phyloP scores from a whole-genome alignment of 2,888 invertebrate species.

The Clusia tigrina region DNA sequence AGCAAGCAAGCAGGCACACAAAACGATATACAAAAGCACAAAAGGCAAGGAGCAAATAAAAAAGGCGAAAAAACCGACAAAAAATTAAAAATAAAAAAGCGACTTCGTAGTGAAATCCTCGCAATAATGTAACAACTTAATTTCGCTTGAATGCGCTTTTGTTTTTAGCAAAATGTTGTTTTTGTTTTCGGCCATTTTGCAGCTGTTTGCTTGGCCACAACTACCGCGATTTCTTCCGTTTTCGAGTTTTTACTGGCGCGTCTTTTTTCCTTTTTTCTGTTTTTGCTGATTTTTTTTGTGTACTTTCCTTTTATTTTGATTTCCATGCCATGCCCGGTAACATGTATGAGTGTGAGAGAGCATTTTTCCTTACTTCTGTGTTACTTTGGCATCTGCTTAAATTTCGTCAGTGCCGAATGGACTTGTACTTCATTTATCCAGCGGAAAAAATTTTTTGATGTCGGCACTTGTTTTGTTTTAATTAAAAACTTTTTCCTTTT shows the following conservation, averaged over 20 bases:
- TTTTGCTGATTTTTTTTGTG: slow-evolving; percentile 4
- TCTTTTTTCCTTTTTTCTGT: slow-evolving; percentile 11
- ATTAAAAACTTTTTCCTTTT: slow-evolving; percentile 41
- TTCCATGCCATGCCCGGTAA: background rate
- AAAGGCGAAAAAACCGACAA: slow-evolving; percentile 24
- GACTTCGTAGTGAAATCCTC: slow-evolving; percentile 16
- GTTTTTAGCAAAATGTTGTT: slow-evolving; percentile 26
- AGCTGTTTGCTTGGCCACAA: slow-evolving; percentile 25
- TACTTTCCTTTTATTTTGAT: slow-evolving; percentile 1
- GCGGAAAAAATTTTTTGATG: slow-evolving; percentile 20
- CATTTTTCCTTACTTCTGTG: slow-evolving; percentile 6
- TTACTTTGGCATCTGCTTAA: slow-evolving; percentile 10
- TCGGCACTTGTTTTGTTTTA: slow-evolving; percentile 43
- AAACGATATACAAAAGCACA: slow-evolving; percentile 38
- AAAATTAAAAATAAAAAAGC: background rate
- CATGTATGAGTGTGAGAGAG: background rate
- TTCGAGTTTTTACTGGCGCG: no score
- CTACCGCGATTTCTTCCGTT: slow-evolving; percentile 25
- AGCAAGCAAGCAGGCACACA: slow-evolving; percentile 45
- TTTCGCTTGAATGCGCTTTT: slow-evolving; percentile 38
- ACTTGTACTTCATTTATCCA: background rate
- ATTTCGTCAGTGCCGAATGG: background rate
- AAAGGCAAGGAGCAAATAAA: slow-evolving; percentile 22
- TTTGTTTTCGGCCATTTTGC: slow-evolving; percentile 16
- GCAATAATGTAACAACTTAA: slow-evolving; percentile 38